Conservation (phyloP, 23 tunicate genomes). For the Ciona savignyi region DNA sequence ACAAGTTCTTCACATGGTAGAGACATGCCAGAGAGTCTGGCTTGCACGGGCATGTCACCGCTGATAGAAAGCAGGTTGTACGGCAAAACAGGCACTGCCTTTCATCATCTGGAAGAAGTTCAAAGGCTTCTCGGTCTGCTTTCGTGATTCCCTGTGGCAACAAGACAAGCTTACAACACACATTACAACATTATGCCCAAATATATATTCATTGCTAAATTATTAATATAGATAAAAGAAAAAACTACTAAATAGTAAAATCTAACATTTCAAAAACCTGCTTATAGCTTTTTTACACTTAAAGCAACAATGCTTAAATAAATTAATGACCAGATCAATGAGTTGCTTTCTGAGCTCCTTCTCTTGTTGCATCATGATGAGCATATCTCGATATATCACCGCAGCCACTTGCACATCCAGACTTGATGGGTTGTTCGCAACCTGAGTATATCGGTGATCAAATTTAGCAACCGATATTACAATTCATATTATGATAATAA, state of each 20-base stretch:
- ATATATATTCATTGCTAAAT: not conserved
- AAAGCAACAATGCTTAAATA: not conserved
- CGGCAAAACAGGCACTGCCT: conserved; percentile 61
- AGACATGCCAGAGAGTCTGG: conserved; percentile 75
- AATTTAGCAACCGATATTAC: too few species aligned
- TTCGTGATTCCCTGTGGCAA: conserved; percentile 45
- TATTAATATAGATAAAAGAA: too few species aligned
- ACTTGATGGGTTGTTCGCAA: conserved; percentile 57
- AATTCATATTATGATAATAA: too few species aligned
- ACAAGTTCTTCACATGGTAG: conserved; percentile 51
- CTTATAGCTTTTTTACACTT: not conserved
- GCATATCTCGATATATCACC: conserved; percentile 76
- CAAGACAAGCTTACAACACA: not conserved
- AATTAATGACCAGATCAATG: conserved; percentile 18
- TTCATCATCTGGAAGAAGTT: conserved; percentile 90
- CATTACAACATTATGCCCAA: not conserved
- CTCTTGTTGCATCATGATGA: conserved; percentile 67
- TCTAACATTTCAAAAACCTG: not conserved
- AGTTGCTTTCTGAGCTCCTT: conserved; percentile 44
- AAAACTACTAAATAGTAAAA: not conserved
- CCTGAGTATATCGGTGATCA: too few species aligned
- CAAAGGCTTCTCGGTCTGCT: conserved; percentile 81
- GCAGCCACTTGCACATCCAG: conserved; percentile 90
- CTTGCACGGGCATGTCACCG: conserved; percentile 70
- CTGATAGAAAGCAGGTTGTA: conserved; percentile 85